Evolutionary conservation across 1,140 invertebrate genomes (phyloP).

Genomic region (Coptotermes formosanus): DNA sequence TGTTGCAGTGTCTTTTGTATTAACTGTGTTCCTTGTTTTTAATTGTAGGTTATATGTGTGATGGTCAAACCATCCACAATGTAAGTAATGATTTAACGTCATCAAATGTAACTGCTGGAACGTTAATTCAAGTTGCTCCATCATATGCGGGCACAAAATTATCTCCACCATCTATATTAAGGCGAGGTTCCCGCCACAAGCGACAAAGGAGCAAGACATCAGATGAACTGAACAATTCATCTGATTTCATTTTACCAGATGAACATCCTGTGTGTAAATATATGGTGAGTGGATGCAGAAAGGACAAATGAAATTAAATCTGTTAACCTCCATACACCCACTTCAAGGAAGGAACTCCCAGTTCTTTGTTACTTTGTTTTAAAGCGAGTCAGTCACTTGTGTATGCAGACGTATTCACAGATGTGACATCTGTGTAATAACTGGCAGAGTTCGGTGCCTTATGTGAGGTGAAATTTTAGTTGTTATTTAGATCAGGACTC

Average conservation of each 20-base stretch:
- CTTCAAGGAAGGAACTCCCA: too few relatives aligned
- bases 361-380: too few relatives aligned
- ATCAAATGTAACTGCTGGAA: not conserved
- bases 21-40: not conserved
- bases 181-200: slow-evolving; percentile 43
- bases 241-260: slow-evolving; percentile 24
- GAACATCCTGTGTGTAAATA: slow-evolving; percentile 25
- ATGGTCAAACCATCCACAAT: slow-evolving; percentile 19
- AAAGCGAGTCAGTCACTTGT: too few relatives aligned
- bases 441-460: too few relatives aligned
- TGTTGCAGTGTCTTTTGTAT: too few relatives aligned
- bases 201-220: slow-evolving; percentile 2
- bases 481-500: too few relatives aligned
- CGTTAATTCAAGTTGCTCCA: slow-evolving; percentile 19
- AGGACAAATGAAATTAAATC: slow-evolving; percentile 30
- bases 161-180: slow-evolving; percentile 59
- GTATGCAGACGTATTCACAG: too few relatives aligned
- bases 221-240: not conserved
- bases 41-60: slow-evolving; percentile 7
- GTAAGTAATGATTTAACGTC: not conserved
- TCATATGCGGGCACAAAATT: slow-evolving; percentile 36
- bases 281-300: slow-evolving; percentile 43
- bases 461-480: too few relatives aligned
- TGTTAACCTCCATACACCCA: too few relatives aligned
- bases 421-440: too few relatives aligned